Evolutionary conservation across 2,797 vertebrate species (phyloP), one percentile per base, ranked within the genome.

Genomic region (Chromis chromis): DNA sequence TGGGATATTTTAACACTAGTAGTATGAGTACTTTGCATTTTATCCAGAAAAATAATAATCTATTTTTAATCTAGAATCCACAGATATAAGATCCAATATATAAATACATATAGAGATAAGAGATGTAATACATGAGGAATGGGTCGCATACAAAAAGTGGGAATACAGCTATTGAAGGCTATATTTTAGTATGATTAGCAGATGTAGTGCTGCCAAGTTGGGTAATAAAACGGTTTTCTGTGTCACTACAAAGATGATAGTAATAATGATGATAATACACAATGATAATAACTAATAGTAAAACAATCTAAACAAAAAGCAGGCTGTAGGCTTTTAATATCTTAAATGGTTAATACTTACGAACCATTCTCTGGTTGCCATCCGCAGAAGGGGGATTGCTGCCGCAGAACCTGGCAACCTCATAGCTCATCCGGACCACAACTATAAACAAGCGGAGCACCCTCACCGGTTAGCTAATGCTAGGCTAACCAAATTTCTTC

Each of bases 381-480:
- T 54, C 39, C 1, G 25, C 44, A 54, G 28, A 72, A 72, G 76
- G 65, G 48, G 84, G 78, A 63, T 74, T 53, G 2, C 13, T 36
- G 24, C 44, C 5, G 14, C 3, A n/a, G 3, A 24, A 92, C 36
- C 81, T 91, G 91, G 89, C 89, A 91, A 88, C 89, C 66, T 55
- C 16, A 8, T 7, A 53, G 76, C 79, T 74, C 65, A 49, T 3
- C 4, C 60, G 65, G 40, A 48, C 42, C 53, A 6, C 55, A 50
- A 62, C 83, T 86, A 22, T 62, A 83, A 86, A 82, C 89, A 83
- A 81, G 66, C 59, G 70, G 69, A 79, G 80, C 57, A 46, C 8
- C 48, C 4, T 49, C 42, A 21, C 44, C 31, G 50, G 78, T 69
- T 24, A 79, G 84, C 72, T 56, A 62, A 50, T 24, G 68, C 70